Evolutionary conservation across 2,113 vertebrate genomes (phyloP).

Genomic region (Heptranchias perlo): DNA sequence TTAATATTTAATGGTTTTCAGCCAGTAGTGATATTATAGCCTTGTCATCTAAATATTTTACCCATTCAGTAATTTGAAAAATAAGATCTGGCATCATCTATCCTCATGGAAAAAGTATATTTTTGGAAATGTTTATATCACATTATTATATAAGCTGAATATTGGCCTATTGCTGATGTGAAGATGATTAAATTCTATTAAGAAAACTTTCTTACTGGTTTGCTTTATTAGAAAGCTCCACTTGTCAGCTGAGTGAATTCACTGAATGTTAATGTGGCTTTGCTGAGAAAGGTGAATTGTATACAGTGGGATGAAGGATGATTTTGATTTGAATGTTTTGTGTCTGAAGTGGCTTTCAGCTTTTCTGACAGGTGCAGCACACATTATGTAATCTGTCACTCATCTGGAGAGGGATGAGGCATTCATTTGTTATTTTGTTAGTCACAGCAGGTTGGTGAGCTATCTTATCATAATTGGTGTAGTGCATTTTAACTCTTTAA

Average conservation of each 20-base stretch:
- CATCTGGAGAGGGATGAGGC: not conserved
- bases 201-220: conserved; percentile 40
- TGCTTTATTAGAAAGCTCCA: conserved; percentile 36
- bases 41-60: not conserved
- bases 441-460: not conserved
- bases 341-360: not conserved
- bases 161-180: not conserved
- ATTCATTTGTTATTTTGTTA: conserved; percentile 17
- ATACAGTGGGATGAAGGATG: not conserved
- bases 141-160: not conserved
- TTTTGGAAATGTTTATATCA: not conserved
- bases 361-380: not conserved
- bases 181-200: conserved; percentile 41
- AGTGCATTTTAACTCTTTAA: not conserved
- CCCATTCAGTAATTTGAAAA: not conserved
- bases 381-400: conserved; percentile 7
- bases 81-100: not conserved
- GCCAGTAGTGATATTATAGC: not conserved
- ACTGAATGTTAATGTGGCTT: not conserved
- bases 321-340: not conserved
- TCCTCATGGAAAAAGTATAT: conserved; percentile 12
- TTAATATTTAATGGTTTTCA: not conserved
- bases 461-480: not conserved
- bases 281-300: not conserved
- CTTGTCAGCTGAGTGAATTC: conserved; percentile 33